Evolutionary conservation across 2,888 invertebrate species (phyloP).

Genomic region (Catonia carolina): DNA sequence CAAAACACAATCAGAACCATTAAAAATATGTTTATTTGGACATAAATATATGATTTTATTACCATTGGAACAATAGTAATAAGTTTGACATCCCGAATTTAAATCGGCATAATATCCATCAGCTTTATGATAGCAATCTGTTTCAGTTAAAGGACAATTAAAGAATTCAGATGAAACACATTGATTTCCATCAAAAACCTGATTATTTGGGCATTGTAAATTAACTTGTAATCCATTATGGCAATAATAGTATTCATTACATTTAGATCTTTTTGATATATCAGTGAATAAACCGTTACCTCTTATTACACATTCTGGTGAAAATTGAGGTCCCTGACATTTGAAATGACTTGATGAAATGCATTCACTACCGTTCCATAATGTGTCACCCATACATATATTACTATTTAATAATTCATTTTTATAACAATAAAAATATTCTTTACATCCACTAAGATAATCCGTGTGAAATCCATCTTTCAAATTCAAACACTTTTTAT

Average conservation of each 20-base stretch:
- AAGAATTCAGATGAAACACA: conserved; percentile 43
- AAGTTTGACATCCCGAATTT: conserved; percentile 50
- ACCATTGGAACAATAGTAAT: conserved; percentile 51
- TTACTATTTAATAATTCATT: conserved; percentile 36
- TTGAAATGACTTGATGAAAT: conserved; percentile 33
- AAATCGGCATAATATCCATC: conserved; percentile 51
- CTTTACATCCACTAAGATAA: conserved; percentile 29
- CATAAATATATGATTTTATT: conserved; percentile 54
- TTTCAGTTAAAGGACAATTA: conserved; percentile 47
- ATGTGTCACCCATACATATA: conserved; percentile 44
- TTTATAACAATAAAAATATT: conserved; percentile 32
- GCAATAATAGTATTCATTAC: conserved; percentile 50
- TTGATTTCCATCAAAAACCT: conserved; percentile 46
- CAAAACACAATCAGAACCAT: conserved; percentile 48
- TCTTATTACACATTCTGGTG: conserved; percentile 13
- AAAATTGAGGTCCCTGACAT: conserved; percentile 33
- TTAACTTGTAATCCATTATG: conserved; percentile 43
- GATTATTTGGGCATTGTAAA: conserved; percentile 44
- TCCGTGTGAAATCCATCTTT: conserved; percentile 31
- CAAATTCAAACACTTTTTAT: conserved; percentile 12
- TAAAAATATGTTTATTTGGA: conserved; percentile 47
- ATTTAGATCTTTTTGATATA: conserved; percentile 40
- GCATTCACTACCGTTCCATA: conserved; percentile 49
- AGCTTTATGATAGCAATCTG: conserved; percentile 45
- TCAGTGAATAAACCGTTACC: conserved; percentile 36